Percentiles rank a stretch among this genome's conserved stretches.
Evolutionary conservation across 35 echinoderm and acorn worm genomes (phyloP).

Genomic region (Chiridota heheva): DNA sequence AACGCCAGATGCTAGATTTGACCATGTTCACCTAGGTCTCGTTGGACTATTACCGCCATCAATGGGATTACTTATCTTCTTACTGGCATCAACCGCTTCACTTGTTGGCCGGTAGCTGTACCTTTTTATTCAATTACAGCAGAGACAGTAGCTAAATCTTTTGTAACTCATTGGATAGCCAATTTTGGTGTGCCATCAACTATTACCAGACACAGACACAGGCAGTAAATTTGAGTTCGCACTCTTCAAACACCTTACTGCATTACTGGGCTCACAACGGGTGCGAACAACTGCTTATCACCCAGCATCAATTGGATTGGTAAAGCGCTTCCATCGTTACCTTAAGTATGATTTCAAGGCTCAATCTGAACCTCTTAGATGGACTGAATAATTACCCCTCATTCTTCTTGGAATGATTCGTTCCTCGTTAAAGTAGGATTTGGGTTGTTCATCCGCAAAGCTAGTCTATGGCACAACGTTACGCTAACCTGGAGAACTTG

Average conservation of each 20-base stretch:
- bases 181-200: constrained; percentile 14
- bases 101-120: constrained; percentile 2
- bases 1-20: background rate
- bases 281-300: constrained; percentile 37
- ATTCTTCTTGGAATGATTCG: constrained; percentile 47
- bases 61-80: constrained; percentile 60
- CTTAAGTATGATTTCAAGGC: constrained; percentile 40
- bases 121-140: constrained; percentile 11
- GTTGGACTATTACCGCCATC: constrained; percentile 33
- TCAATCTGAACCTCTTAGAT: constrained; percentile 6
- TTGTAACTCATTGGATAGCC: background rate
- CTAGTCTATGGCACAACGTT: constrained; percentile 53
- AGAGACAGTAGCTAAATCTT: constrained; percentile 15
- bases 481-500: constrained; percentile 46
- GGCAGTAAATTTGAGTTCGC: constrained; percentile 22
- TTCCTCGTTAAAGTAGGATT: constrained; percentile 25
- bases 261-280: background rate
- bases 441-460: constrained; percentile 30
- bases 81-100: constrained; percentile 21
- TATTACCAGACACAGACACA: constrained; percentile 3
- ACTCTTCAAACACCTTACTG: background rate
- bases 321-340: constrained; percentile 48
- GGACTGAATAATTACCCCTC: constrained; percentile 48
- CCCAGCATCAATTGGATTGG: constrained; percentile 34
- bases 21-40: constrained; percentile 24